A percentile compares a stretch with the other conserved stretches of the same genome.
Evolutionary conservation across 2,888 invertebrate genomes (phyloP).

Genomic region (Drosophila anomelani): DNA sequence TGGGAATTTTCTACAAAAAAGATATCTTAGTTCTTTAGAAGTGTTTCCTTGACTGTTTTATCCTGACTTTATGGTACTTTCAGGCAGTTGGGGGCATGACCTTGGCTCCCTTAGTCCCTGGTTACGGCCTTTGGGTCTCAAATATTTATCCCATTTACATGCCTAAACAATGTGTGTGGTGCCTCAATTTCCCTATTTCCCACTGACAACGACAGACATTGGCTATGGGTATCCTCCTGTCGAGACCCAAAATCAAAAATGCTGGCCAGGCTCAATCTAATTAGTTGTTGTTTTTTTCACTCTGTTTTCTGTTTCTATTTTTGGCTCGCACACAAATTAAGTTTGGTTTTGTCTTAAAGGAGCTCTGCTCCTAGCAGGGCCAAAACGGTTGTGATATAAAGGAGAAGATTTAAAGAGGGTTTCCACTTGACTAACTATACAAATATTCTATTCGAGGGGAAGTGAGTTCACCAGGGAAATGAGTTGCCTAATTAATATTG

Average conservation of each 20-base stretch:
- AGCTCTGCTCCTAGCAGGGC: not conserved
- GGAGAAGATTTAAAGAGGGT: not conserved
- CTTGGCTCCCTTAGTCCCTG: not conserved
- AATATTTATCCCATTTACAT: conserved; percentile 47
- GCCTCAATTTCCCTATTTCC: not conserved
- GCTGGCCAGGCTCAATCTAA: conserved; percentile 35
- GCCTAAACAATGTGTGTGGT: conserved; percentile 20
- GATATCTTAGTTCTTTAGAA: not conserved
- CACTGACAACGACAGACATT: conserved; percentile 31
- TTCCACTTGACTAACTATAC: conserved; percentile 4
- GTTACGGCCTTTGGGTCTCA: conserved; percentile 22
- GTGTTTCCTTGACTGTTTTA: not conserved
- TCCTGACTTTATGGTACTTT: conserved; percentile 3
- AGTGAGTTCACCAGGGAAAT: conserved; percentile 28
- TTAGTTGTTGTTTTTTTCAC: conserved; percentile 21
- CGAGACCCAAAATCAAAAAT: conserved; percentile 7
- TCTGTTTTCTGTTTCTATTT: conserved; percentile 22
- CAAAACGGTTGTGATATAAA: not conserved
- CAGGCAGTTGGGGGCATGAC: conserved; percentile 3
- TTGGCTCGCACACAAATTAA: conserved; percentile 27
- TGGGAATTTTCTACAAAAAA: not conserved
- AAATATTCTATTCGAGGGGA: conserved; percentile 8
- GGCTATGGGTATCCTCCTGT: conserved; percentile 9
- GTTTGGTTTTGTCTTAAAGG: conserved; percentile 28
- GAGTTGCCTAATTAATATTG: conserved; percentile 23